phyloP scores from a whole-genome alignment of 2,888 invertebrate genomes.

The Vannuccia rotundouncinata region DNA sequence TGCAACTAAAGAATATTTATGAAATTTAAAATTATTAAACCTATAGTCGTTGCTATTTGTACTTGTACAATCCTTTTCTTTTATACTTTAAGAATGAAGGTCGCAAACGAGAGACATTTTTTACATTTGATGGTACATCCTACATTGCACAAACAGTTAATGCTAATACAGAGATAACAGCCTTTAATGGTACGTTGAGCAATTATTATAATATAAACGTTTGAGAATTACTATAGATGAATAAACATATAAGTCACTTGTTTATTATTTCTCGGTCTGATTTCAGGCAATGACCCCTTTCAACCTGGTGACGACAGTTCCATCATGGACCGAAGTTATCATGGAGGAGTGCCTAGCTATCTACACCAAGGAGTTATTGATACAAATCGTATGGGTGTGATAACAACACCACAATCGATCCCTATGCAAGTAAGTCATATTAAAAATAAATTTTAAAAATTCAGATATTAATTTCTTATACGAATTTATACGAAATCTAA shows the following conservation, averaged over 20 bases:
- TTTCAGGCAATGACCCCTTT: conserved; percentile 5
- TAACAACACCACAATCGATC: not conserved
- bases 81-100: conserved; percentile 5
- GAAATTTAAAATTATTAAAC: not conserved
- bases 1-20: not conserved
- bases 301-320: not conserved
- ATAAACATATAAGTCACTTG: not conserved
- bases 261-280: not conserved
- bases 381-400: not conserved
- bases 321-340: not conserved
- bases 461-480: not conserved
- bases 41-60: not conserved
- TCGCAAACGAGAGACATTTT: not conserved
- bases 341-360: not conserved
- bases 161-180: not conserved
- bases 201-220: not conserved
- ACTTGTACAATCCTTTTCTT: not conserved
- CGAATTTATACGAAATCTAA: not conserved
- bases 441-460: not conserved
- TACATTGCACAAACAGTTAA: not conserved
- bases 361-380: not conserved
- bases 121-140: not conserved
- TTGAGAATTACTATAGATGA: too few species aligned
- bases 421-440: not conserved
- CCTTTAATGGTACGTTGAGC: not conserved